phyloP scores from a whole-genome alignment of 2,888 invertebrate genomes.

The Enoplolaimus lenunculus region DNA sequence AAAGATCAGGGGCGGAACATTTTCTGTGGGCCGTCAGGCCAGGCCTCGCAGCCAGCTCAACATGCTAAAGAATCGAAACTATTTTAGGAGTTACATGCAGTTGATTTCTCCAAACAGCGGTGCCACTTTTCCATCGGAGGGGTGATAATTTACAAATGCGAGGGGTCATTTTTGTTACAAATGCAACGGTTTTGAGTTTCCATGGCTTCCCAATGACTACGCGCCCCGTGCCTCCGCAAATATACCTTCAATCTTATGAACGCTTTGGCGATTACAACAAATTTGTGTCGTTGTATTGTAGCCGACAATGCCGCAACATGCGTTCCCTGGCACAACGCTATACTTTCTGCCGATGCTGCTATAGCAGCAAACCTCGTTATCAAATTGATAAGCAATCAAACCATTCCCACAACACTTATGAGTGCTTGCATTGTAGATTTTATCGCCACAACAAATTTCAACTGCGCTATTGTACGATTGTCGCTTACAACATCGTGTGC shows the following conservation, averaged over 20 bases:
- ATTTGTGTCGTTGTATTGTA: background rate
- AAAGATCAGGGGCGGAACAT: too few species aligned
- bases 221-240: too few species aligned
- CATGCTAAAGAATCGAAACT: too few species aligned
- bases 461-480: background rate
- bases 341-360: background rate
- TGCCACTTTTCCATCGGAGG: too few species aligned
- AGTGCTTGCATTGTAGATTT: background rate
- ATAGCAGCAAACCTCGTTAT: background rate
- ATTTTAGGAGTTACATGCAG: too few species aligned
- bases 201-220: too few species aligned
- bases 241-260: background rate
- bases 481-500: background rate
- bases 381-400: background rate
- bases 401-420: background rate
- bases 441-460: background rate
- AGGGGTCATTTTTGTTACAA: too few species aligned
- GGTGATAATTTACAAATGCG: too few species aligned
- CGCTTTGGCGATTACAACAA: background rate
- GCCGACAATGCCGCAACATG: background rate
- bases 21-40: too few species aligned
- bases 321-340: background rate
- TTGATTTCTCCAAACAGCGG: too few species aligned
- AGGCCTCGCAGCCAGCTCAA: too few species aligned
- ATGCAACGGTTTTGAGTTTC: too few species aligned